Conservation (phyloP, 2,113 vertebrate species). For the Caloenas nicobarica region DNA sequence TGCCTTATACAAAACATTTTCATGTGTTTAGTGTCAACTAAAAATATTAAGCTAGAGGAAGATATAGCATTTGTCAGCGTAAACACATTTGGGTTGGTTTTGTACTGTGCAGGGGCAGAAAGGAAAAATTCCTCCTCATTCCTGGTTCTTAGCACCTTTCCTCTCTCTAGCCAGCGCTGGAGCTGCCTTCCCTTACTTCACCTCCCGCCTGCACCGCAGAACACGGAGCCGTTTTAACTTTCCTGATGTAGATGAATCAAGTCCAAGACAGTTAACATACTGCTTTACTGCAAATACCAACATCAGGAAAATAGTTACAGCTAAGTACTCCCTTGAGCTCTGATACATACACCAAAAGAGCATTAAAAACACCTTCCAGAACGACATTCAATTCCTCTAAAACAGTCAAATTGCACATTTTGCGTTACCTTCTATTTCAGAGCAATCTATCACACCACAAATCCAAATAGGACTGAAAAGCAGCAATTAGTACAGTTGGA, state of each 20-base stretch:
- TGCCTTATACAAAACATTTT: not conserved
- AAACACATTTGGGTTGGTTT: not conserved
- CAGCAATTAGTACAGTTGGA: not conserved
- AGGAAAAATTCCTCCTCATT: not conserved
- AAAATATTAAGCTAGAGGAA: not conserved
- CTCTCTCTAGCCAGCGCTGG: not conserved
- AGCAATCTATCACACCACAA: not conserved
- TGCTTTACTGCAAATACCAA: not conserved
- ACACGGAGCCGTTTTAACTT: not conserved
- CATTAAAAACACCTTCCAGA: not conserved
- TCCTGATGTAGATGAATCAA: not conserved
- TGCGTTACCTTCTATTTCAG: not conserved
- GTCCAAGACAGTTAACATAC: not conserved
- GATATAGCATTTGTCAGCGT: not conserved
- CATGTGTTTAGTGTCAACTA: not conserved
- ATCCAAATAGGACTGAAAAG: not conserved
- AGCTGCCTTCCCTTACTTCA: not conserved
- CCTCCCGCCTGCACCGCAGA: not conserved
- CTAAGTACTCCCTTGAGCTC: not conserved
- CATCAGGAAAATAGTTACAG: not conserved
- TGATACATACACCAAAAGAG: not conserved
- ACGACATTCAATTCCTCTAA: not conserved
- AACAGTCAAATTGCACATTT: not conserved
- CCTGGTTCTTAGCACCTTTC: not conserved
- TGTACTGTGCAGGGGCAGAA: not conserved